Evolutionary conservation across 2,888 invertebrate species (phyloP).

Genomic region (Epicampocera succincta): DNA sequence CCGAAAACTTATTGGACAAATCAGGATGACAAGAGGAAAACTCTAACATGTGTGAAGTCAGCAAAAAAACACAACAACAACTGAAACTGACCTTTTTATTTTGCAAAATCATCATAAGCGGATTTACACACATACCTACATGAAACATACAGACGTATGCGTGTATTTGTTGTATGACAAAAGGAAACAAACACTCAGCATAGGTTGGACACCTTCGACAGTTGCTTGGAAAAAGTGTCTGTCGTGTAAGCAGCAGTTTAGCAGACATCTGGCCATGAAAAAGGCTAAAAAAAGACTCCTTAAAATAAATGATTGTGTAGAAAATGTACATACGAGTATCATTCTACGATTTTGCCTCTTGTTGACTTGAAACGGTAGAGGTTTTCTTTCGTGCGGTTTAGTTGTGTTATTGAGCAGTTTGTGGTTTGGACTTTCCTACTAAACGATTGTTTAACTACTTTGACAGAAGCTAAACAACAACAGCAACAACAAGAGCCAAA

Average conservation of each 20-base stretch:
- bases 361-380: neutral
- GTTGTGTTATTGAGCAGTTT: constrained; percentile 24
- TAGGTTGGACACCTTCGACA: constrained; percentile 42
- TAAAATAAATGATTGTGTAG: neutral
- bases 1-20: constrained; percentile 8
- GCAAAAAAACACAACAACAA: neutral
- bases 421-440: constrained; percentile 52
- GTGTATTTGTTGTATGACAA: too few species aligned
- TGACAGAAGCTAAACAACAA: constrained; percentile 47
- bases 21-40: neutral
- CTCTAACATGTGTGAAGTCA: constrained; percentile 10
- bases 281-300: constrained; percentile 28
- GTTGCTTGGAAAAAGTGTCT: constrained; percentile 28
- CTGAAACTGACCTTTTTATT: constrained; percentile 54
- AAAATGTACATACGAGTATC: neutral
- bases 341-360: constrained; percentile 9
- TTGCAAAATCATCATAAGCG: constrained; percentile 65
- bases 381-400: constrained; percentile 35
- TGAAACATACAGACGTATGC: too few species aligned
- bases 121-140: too few species aligned
- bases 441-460: constrained; percentile 62
- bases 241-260: constrained; percentile 24
- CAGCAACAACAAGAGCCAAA: constrained; percentile 8
- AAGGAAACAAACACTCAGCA: neutral
- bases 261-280: constrained; percentile 41